These are phyloP conservation scores for Lepeophtheirus nordmannii DNA, from an alignment of 2,888 invertebrate genomes.

Conservation along the genomic window DNA sequence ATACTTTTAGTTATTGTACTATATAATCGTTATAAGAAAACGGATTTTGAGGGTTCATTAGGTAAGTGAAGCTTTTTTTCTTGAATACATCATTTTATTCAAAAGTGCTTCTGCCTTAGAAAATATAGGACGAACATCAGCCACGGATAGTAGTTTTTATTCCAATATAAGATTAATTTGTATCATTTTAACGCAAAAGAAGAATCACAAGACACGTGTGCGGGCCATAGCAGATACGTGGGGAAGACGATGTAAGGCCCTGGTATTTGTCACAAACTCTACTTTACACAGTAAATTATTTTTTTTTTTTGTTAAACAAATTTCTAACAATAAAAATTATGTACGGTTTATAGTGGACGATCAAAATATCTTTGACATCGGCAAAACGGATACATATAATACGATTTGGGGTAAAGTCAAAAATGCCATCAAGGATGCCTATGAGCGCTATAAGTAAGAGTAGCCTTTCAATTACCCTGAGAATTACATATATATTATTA, in stretches of 20 bases:
- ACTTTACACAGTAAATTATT: background rate
- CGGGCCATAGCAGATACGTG: background rate
- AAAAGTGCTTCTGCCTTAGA: no score
- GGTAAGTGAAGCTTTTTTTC: no score
- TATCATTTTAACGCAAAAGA: background rate
- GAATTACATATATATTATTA: no score
- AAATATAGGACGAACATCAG: no score
- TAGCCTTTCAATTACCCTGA: no score
- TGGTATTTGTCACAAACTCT: background rate
- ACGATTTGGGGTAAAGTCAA: background rate
- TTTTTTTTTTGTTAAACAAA: no score
- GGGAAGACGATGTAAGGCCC: background rate
- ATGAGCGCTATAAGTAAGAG: background rate
- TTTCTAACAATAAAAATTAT: no score
- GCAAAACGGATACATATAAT: background rate
- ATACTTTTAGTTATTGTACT: no score
- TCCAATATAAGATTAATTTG: background rate
- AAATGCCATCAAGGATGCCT: background rate
- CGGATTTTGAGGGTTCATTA: no score
- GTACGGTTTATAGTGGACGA: background rate
- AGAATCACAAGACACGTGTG: background rate
- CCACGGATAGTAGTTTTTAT: background rate
- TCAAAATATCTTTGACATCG: background rate
- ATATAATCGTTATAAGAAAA: no score
- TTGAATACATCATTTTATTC: no score